Percentiles rank a stretch among this genome's conserved stretches.
phyloP scores from a whole-genome alignment of 1,140 invertebrate genomes.

The Drosophila saltans region DNA sequence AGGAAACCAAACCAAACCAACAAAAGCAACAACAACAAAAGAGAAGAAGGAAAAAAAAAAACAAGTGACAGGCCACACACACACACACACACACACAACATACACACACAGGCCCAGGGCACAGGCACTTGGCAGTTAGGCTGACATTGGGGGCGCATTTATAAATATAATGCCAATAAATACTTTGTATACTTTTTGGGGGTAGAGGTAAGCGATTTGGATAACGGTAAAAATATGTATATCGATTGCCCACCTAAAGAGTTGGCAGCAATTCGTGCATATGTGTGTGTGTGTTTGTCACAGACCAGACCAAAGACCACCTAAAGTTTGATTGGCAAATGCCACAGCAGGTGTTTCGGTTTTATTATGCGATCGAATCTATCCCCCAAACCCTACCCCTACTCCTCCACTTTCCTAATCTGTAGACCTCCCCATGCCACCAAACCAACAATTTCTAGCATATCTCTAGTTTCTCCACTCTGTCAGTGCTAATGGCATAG shows the following conservation, averaged over 20 bases:
- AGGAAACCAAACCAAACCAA: slow-evolving; percentile 39
- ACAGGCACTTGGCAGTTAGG: slow-evolving; percentile 53
- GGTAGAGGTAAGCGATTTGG: no score
- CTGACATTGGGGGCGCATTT: slow-evolving; percentile 44
- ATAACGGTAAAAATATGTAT: slow-evolving; percentile 57
- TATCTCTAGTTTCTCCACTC: slow-evolving; percentile 21
- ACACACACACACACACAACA: neutral
- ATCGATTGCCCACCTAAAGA: slow-evolving; percentile 61
- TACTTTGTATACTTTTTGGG: slow-evolving; percentile 19
- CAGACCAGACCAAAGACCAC: slow-evolving; percentile 31
- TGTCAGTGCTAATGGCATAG: slow-evolving; percentile 17
- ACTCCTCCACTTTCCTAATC: neutral
- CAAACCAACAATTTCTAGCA: no score
- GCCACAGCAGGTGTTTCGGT: slow-evolving; percentile 43
- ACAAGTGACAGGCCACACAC: slow-evolving; percentile 47
- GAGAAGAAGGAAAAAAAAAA: slow-evolving; percentile 1
- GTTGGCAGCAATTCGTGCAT: slow-evolving; percentile 25
- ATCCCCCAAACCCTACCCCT: neutral
- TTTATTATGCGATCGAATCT: slow-evolving; percentile 9
- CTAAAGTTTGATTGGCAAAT: slow-evolving; percentile 67
- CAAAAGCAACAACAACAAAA: neutral
- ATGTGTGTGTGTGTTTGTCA: slow-evolving; percentile 26
- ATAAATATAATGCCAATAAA: slow-evolving; percentile 71
- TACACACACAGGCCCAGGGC: neutral
- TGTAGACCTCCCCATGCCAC: neutral